Conservation (phyloP, 2,113 vertebrate genomes). For the Boulengerochromis microlepis region DNA sequence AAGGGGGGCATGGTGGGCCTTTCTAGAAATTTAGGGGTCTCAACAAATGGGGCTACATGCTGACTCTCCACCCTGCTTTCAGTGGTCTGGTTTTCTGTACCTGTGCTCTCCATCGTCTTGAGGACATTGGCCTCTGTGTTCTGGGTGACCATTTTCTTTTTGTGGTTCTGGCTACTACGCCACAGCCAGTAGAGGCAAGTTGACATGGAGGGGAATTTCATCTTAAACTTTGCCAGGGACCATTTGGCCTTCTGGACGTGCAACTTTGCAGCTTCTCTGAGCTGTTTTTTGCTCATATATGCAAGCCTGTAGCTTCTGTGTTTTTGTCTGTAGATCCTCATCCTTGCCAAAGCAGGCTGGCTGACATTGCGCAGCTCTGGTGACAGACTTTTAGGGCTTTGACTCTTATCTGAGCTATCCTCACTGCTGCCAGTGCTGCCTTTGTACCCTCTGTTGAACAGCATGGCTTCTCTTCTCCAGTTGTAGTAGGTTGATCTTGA, state of each 20-base stretch:
- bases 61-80: background rate
- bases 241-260: conserved; percentile 75
- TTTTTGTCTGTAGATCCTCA: conserved; percentile 36
- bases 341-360: conserved; percentile 18
- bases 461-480: conserved; percentile 90
- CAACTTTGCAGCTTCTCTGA: conserved; percentile 76
- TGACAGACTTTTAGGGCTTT: conserved; percentile 50
- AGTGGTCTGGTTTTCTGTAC: background rate
- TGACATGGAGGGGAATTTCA: conserved; percentile 81
- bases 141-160: background rate
- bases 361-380: background rate
- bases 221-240: conserved; percentile 82
- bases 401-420: conserved; percentile 67
- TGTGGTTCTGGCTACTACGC: conserved; percentile 60
- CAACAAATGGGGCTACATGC: background rate
- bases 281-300: conserved; percentile 75
- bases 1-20: background rate
- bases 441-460: conserved; percentile 78
- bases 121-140: background rate
- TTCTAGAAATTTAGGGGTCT: background rate
- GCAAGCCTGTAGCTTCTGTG: conserved; percentile 56
- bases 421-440: conserved; percentile 56
- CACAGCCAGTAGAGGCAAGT: conserved; percentile 86
- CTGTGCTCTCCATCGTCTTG: background rate
- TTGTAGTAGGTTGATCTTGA: conserved; percentile 96